Conservation (phyloP, 1,140 invertebrate species). For the Hypothenemus hampei region DNA sequence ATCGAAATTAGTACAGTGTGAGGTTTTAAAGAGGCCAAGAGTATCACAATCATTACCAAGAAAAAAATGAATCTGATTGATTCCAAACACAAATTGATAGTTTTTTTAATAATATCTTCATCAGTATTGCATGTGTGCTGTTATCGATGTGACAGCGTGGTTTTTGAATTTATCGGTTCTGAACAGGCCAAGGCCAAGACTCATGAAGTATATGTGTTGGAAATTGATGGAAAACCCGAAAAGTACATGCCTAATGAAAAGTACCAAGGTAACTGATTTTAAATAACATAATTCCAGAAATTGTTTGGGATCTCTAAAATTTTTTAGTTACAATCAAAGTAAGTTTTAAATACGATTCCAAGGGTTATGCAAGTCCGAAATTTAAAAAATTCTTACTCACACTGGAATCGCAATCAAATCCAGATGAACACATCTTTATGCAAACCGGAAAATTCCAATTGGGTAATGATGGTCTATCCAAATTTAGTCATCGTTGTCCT, state of each 20-base stretch:
- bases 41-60: neutral
- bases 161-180: neutral
- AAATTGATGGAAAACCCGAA: constrained; percentile 17
- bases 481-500: constrained; percentile 67
- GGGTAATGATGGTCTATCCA: constrained; percentile 57
- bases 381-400: constrained; percentile 31
- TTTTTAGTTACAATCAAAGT: constrained; percentile 19
- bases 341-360: no score
- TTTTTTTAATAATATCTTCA: neutral
- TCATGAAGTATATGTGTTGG: constrained; percentile 12
- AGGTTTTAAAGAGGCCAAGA: neutral
- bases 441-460: constrained; percentile 55
- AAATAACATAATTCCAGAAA: neutral
- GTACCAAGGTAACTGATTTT: constrained; percentile 12
- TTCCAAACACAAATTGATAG: no score
- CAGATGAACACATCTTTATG: constrained; percentile 5
- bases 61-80: no score
- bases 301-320: neutral
- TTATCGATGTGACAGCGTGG: neutral
- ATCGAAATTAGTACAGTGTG: no score
- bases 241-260: constrained; percentile 17
- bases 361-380: constrained; percentile 4
- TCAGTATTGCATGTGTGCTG: neutral
- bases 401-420: constrained; percentile 22
- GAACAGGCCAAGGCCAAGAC: neutral